These are phyloP conservation scores for Aleiodes sp. DNA, from an alignment of 1,140 invertebrate genomes.

Conservation along the genomic window DNA sequence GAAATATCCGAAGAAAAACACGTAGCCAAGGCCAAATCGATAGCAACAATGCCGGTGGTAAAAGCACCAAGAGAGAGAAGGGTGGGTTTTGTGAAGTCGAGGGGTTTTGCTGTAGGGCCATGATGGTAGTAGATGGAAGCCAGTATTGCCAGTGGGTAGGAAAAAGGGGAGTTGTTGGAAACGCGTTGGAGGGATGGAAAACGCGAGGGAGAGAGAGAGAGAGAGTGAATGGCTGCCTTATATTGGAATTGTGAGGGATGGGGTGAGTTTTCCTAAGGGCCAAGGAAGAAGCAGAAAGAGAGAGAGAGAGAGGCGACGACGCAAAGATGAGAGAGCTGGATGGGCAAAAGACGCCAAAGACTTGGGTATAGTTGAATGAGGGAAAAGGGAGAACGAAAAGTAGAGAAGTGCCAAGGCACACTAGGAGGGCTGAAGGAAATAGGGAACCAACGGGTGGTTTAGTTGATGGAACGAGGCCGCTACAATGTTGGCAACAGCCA, in stretches of 20 bases:
- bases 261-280: conserved; percentile 59
- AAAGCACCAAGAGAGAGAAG: conserved; percentile 37
- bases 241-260: conserved; percentile 56
- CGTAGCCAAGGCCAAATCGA: conserved; percentile 55
- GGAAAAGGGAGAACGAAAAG: conserved; percentile 32
- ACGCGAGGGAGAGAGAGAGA: conserved; percentile 26
- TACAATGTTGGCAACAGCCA: conserved; percentile 60
- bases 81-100: conserved; percentile 37
- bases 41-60: conserved; percentile 57
- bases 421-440: conserved; percentile 3
- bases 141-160: conserved; percentile 23
- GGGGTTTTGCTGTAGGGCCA: conserved; percentile 36
- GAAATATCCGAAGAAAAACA: conserved; percentile 58
- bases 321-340: conserved; percentile 33
- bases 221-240: conserved; percentile 51
- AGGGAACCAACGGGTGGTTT: conserved; percentile 36
- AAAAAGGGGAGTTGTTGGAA: conserved; percentile 28
- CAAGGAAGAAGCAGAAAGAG: conserved; percentile 42
- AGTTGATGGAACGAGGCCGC: conserved; percentile 60
- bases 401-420: conserved; percentile 20
- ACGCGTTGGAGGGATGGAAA: conserved; percentile 37
- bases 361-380: conserved; percentile 21
- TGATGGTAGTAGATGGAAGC: conserved; percentile 37
- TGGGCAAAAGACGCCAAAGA: conserved; percentile 6
- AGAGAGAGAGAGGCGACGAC: conserved; percentile 38